phyloP scores from a whole-genome alignment of 2,797 vertebrate species.

The Trachops cirrhosus region DNA sequence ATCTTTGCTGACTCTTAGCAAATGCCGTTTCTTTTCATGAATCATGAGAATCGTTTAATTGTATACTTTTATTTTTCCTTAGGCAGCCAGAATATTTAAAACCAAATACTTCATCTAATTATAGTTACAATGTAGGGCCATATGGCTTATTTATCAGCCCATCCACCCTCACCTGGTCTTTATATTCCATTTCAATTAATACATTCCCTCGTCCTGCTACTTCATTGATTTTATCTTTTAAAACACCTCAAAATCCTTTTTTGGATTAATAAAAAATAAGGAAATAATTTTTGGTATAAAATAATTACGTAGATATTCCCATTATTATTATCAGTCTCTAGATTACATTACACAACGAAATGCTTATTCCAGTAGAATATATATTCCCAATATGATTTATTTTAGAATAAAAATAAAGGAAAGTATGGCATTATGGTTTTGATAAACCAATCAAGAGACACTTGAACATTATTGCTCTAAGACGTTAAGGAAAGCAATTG shows the following conservation, averaged over 20 bases:
- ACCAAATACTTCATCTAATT: not conserved
- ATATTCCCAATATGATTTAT: slow-evolving; percentile 3
- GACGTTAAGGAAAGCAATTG: not conserved
- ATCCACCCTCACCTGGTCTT: not conserved
- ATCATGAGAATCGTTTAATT: not conserved
- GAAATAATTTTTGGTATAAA: slow-evolving; percentile 42
- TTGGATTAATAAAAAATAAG: too few relatives aligned
- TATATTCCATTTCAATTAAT: not conserved
- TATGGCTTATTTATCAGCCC: not conserved
- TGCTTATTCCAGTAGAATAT: not conserved
- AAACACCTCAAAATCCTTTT: slow-evolving; percentile 1
- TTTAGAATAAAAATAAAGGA: not conserved
- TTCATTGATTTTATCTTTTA: not conserved
- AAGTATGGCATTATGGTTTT: not conserved
- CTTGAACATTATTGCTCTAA: not conserved
- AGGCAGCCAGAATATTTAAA: not conserved
- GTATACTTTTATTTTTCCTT: slow-evolving; percentile 3
- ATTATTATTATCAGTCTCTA: not conserved
- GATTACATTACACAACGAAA: not conserved
- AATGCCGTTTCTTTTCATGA: not conserved
- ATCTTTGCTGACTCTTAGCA: not conserved
- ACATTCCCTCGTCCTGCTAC: not conserved
- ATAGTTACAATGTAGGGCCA: not conserved
- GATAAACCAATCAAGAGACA: not conserved
- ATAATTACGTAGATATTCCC: not conserved